Base-by-base conservation (phyloP, 2,888 invertebrate species). In the Stenodera caucasica region DNA sequence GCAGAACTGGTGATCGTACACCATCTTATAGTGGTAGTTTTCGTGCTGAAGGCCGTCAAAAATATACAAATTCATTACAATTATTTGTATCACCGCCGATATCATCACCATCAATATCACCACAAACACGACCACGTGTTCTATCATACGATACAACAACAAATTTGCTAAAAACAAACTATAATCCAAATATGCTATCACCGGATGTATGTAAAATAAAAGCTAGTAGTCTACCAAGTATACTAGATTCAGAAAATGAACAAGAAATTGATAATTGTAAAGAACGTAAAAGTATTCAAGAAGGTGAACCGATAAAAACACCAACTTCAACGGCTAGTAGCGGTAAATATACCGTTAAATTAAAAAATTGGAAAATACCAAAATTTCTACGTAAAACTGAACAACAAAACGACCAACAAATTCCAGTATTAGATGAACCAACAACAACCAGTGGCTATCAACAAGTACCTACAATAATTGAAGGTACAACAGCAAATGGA, bases 151-250 rank as follows among this genome's bases (percentile, higher is more conserved):
- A 79, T 64, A 78, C 78, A 8, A 71, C 77, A 7, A 63, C 75
- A 7, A 67, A 66, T 30, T 70, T 72, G 58, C 68, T 74, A 32
- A 78, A 76, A 66, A 63, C 64, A 6, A 67, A 67, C 6, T 70
- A 83, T 62, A 81, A 83, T 66, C 83, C 81, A 63, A 84, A 86
- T 73, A 83, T 83, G 72, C 80, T 87, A 5, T 85, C 86, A 9
- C 86, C 87, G 9, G 84, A 83, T 67, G 82, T 84, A 8, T 86
- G 86, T 73, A 83, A 84, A 77, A 84, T 86, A 78, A 83, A 89
- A 79, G 91, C 92, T 53, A 91, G 88, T 75, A 92, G 92, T 59
- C 79, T 93, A 74, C 93, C 93, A 0, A 92, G 91, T 75, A 92
- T 92, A 73, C 81, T 93, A 72, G 91, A 92, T 74, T 90, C 90